A percentile compares a stretch with the other conserved stretches of the same genome.
Evolutionary conservation across 92 coral and sea anemone species (phyloP).

Genomic region (Ricordea florida): DNA sequence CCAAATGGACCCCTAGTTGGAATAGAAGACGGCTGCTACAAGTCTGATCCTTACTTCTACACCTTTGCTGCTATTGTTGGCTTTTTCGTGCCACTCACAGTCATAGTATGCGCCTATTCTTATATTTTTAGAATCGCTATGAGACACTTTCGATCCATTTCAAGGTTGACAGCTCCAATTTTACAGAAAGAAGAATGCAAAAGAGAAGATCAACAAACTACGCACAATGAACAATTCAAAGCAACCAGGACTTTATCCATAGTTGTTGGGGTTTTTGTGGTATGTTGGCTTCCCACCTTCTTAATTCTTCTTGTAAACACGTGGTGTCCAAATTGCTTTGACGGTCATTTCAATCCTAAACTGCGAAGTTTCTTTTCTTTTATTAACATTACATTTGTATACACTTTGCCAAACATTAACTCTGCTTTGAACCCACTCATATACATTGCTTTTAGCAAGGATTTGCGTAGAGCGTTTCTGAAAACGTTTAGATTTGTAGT

Average conservation of each 20-base stretch:
- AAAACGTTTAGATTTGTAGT: conserved; percentile 48
- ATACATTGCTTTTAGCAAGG: conserved; percentile 86
- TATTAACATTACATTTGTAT: conserved; percentile 81
- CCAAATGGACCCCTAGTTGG: conserved; percentile 38
- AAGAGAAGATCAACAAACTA: conserved; percentile 38
- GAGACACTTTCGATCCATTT: conserved; percentile 85
- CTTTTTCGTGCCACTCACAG: conserved; percentile 74
- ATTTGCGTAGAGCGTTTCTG: conserved; percentile 73
- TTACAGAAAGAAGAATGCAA: neutral
- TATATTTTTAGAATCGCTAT: conserved; percentile 83
- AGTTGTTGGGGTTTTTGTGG: conserved; percentile 79
- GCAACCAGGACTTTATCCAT: conserved; percentile 83
- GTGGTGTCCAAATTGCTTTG: conserved; percentile 71
- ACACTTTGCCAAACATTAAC: conserved; percentile 89
- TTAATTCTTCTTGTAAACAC: conserved; percentile 51
- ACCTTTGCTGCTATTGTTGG: conserved; percentile 77
- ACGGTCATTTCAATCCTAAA: conserved; percentile 23
- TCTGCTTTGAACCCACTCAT: conserved; percentile 92
- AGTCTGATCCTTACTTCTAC: conserved; percentile 79
- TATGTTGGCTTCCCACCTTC: conserved; percentile 84
- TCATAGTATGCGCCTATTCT: conserved; percentile 76
- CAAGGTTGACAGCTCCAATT: conserved; percentile 55
- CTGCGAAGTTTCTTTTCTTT: conserved; percentile 53
- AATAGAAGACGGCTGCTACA: conserved; percentile 71
- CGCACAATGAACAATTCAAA: conserved; percentile 71